Evolutionary conservation across 2,797 vertebrate species (phyloP).

Genomic region (Phalloptychus januarius): DNA sequence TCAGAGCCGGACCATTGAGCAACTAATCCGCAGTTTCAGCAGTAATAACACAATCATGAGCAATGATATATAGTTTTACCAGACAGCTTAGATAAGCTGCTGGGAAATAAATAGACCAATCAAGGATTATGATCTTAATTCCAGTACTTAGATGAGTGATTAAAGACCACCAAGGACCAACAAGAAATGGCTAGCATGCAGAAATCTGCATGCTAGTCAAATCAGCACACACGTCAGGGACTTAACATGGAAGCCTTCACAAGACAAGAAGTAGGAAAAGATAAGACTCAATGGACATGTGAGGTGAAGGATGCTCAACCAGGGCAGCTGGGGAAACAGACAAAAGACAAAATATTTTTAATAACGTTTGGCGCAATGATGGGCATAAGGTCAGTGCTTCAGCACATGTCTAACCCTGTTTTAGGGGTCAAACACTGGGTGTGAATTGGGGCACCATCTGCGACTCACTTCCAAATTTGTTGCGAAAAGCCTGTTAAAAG

Average conservation of each 20-base stretch:
- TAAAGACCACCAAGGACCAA: slow-evolving; percentile 3
- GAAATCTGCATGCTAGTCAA: not conserved
- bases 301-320: not conserved
- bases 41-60: not conserved
- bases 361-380: slow-evolving; percentile 17
- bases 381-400: slow-evolving; percentile 39
- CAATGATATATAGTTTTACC: not conserved
- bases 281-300: slow-evolving; percentile 5
- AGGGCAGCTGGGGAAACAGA: not conserved
- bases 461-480: slow-evolving; percentile 44
- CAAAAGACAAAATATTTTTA: slow-evolving; percentile 3
- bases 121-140: slow-evolving; percentile 3
- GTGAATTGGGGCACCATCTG: slow-evolving; percentile 67
- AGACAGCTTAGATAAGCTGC: not conserved
- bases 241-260: not conserved
- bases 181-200: not conserved
- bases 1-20: not conserved
- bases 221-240: not conserved
- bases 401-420: slow-evolving; percentile 43
- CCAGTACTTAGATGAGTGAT: not conserved
- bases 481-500: slow-evolving; percentile 39
- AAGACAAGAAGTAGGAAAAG: not conserved
- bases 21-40: not conserved
- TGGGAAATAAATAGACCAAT: not conserved
- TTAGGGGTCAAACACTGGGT: slow-evolving; percentile 24